Evolutionary conservation across 2,888 invertebrate genomes (phyloP), one percentile per base, ranked within the genome.

Genomic region (Acanthococcus lagerstroemiae): DNA sequence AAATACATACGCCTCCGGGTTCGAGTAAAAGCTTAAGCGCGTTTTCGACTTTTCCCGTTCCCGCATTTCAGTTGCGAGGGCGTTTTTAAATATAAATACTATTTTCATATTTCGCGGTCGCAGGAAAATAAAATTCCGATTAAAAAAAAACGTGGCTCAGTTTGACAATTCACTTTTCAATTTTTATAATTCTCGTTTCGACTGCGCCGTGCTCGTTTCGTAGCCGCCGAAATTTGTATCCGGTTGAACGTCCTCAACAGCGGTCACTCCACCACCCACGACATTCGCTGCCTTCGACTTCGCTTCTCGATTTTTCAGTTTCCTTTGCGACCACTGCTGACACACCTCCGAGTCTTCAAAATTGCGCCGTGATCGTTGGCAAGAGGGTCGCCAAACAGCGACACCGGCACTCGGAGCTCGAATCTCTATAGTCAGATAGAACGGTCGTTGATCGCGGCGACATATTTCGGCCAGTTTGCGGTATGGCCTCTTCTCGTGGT

Each of bases 161-260:
- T n/a, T n/a, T n/a, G n/a, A n/a, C n/a, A n/a, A n/a, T n/a, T n/a
- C n/a, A n/a, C n/a, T n/a, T n/a, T n/a, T n/a, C n/a, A n/a, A n/a
- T n/a, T n/a, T n/a, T n/a, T n/a, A n/a, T n/a, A n/a, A n/a, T n/a
- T n/a, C n/a, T n/a, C n/a, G n/a, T n/a, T n/a, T n/a, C n/a, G n/a
- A n/a, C n/a, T n/a, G n/a, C n/a, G n/a, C n/a, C n/a, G n/a, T 4
- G 4, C 17, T 4, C 46, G 19, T 15, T 17, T 45, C 57, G 57
- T 57, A 57, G n/a, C 57, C 57, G 44, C 57, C 57, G 25, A 57
- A 57, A 44, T 57, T 57, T 17, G 37, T 26, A 24, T 57, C 46
- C 9, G 45, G 57, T 24, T 46, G 37, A 25, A 17, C 45, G n/a
- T 45, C 25, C n/a, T 24, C 45, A 25, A 19, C 17, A 19, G 46